Evolutionary conservation across 2,888 invertebrate species (phyloP).

Genomic region (Agrochola lychnidis): DNA sequence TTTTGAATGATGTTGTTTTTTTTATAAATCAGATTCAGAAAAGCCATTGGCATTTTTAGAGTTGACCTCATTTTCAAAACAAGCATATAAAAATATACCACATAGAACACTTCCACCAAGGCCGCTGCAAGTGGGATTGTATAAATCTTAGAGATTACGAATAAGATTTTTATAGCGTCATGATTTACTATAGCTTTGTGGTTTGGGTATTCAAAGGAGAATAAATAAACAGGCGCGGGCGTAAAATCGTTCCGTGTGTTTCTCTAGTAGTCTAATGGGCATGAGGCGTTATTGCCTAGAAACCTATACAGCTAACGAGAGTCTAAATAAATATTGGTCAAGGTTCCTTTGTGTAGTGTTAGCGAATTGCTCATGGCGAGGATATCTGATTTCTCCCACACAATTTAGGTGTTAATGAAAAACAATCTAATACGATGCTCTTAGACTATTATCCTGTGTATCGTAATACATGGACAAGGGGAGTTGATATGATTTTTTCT

Average conservation of each 20-base stretch:
- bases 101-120: slow-evolving; percentile 10
- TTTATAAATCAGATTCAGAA: slow-evolving; percentile 5
- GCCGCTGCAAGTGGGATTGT: slow-evolving; percentile 33
- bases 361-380: slow-evolving; percentile 26
- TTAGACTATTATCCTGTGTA: neutral
- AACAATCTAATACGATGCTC: slow-evolving; percentile 3
- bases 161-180: slow-evolving; percentile 34
- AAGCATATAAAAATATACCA: slow-evolving; percentile 1
- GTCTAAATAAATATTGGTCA: slow-evolving; percentile 71
- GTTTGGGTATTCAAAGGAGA: slow-evolving; percentile 27
- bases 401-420: slow-evolving; percentile 30
- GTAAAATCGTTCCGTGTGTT: slow-evolving; percentile 48
- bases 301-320: slow-evolving; percentile 65
- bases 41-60: slow-evolving; percentile 1
- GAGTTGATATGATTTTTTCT: neutral
- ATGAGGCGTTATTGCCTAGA: slow-evolving; percentile 67
- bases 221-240: slow-evolving; percentile 35
- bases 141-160: slow-evolving; percentile 39
- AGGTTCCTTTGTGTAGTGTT: slow-evolving; percentile 62
- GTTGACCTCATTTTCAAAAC: slow-evolving; percentile 32
- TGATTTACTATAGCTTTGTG: slow-evolving; percentile 45
- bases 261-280: slow-evolving; percentile 55
- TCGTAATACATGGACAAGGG: neutral
- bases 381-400: slow-evolving; percentile 49
- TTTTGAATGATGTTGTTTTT: neutral